Base-by-base conservation (phyloP, 1,140 invertebrate species). In the Holcopasites calliopsidis region DNA sequence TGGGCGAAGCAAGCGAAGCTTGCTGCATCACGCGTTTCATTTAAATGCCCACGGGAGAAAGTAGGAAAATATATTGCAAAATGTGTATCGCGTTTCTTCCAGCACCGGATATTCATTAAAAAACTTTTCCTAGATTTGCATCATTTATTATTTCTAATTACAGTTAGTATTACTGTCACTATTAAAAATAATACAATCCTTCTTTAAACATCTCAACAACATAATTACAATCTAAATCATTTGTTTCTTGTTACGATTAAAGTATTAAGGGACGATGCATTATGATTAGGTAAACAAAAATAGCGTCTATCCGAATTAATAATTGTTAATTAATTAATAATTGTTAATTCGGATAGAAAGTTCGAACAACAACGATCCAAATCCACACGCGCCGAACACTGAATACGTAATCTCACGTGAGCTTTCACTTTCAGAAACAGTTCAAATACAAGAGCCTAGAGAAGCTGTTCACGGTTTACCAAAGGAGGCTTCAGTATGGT, bases 381-480 rank as follows among this genome's bases (percentile, higher is more conserved):
- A 13, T 49, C 31, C 33, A 28, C 61, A 40, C 49, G 66, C 35
- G 28, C 6, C 66, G 44, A n/a, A n/a, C n/a, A n/a, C n/a, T n/a
- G 26, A 82, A 55, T 70, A 62, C 52, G 68, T 57, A 42, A 77
- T 73, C 68, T 83, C 50, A 83, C 58, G 28, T 42, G 54, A 47
- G 61, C 75, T 83, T 83, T 82, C 47, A 71, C 80, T 93, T 93
- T 47, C 91, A 96, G 95, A 93, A 94, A 86, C 94, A 95, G 90
- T 96, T 96, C 86, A 92, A 93, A 80, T 94, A 94, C 75, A 94
- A 95, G 85, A 94, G 94, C 86, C 90, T 97, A 72, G 95, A 96
- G 87, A 93, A 93, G 52, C 90, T 97, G 11, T 97, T 95, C 86
- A 91, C 93, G 74, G 92, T 93, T 64, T 97, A 97, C 86, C 95